Percentiles rank a stretch among this genome's conserved stretches.
Conservation (phyloP, 1,140 invertebrate genomes). For the Tribolium castaneum region DNA sequence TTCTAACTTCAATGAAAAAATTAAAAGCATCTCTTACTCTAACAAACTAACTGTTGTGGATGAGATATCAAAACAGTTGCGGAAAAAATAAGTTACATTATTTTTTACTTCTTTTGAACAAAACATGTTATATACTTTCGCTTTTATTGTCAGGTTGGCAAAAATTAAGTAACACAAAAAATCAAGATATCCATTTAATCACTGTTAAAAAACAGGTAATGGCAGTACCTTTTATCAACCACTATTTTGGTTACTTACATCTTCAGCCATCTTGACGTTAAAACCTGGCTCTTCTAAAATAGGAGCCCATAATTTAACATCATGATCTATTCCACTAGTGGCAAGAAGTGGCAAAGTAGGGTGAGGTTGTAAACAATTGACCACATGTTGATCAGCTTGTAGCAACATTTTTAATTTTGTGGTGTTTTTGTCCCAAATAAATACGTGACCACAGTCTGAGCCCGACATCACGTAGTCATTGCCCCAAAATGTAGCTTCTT, state of each 20-base stretch:
- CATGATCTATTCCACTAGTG: conserved; percentile 91
- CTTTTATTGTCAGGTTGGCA: no score
- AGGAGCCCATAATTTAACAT: conserved; percentile 89
- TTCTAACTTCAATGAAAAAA: no score
- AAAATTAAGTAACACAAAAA: no score
- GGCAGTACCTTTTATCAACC: neutral
- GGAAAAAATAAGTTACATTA: no score
- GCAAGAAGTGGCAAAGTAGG: conserved; percentile 84
- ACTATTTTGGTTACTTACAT: no score
- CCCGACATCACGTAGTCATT: conserved; percentile 85
- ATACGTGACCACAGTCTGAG: conserved; percentile 87
- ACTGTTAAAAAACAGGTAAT: no score
- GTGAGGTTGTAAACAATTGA: conserved; percentile 90
- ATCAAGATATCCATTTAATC: no score
- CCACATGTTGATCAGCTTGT: conserved; percentile 87
- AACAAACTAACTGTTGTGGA: no score
- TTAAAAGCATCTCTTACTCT: no score
- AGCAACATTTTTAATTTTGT: conserved; percentile 81
- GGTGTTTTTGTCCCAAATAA: conserved; percentile 75
- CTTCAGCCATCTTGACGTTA: conserved; percentile 74
- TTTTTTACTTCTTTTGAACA: no score
- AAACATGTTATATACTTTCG: no score
- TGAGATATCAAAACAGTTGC: no score
- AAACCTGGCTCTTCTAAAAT: conserved; percentile 71
- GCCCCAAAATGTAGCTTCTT: conserved; percentile 92